Evolutionary conservation across 1,140 invertebrate genomes (phyloP), one percentile per base, ranked within the genome.

Genomic region (Portunus trituberculatus): DNA sequence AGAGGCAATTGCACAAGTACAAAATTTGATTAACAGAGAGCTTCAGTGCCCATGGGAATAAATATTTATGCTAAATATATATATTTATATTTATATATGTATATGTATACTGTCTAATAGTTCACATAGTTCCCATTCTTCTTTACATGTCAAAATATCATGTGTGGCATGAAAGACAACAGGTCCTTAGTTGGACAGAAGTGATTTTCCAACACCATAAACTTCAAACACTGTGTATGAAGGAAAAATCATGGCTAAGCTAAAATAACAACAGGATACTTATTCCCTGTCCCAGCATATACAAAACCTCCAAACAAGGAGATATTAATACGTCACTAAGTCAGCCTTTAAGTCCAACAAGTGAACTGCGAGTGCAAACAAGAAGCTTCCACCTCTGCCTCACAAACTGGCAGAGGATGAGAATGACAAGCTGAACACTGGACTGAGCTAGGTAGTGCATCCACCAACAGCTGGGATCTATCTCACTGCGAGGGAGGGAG

Each of bases 141-240:
- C 83, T 88, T 91, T 67, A 87, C 45, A 88, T 95, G 29, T 95
- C 59, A 39, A 87, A 92, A 92, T 91, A 91, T 86, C 46, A 59
- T 95, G 67, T 91, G 83, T 93, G 83, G 84, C 83, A 88, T 95
- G 94, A 95, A 95, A 95, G 94, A 95, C 94, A 88, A 92, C 90
- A 92, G 94, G 91, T 95, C 94, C 94, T 92, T 95, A 95, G 94
- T 39, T 93, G 94, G 94, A 95, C 91, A 95, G 94, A 95, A 95
- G 94, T 95, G 90, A 95, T 95, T 95, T 92, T 95, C 91, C 94
- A 95, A 92, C 83, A 87, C 90, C 94, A 89, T 92, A 93, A 95
- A 95, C 48, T 89, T 87, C 94, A 88, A 28, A 93, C 86, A 89
- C 59, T 25, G 32, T 83, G 46, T 83, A 76, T 84, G 59, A 82